phyloP scores from a whole-genome alignment of 2,797 vertebrate genomes.

The Neostethus bicornis region DNA sequence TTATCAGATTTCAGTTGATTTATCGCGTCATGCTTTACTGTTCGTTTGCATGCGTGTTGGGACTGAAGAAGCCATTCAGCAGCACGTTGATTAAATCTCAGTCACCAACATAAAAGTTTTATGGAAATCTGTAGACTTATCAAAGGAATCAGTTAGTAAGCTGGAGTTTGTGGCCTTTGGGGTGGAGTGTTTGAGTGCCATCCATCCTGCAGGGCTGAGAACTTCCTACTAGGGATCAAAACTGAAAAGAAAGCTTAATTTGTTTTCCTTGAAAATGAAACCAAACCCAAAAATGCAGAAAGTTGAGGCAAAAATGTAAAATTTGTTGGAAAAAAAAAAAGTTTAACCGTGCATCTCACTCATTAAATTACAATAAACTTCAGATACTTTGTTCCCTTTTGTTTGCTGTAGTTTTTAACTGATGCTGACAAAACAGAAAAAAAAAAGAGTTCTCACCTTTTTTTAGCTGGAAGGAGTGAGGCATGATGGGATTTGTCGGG shows the following conservation, averaged over 20 bases:
- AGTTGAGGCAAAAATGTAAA: too few relatives aligned
- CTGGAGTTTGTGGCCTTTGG: constrained; percentile 14
- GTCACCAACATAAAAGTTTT: constrained; percentile 8
- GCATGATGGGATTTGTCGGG: constrained; percentile 76
- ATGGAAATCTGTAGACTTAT: constrained; percentile 44
- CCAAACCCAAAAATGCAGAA: too few relatives aligned
- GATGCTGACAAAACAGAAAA: constrained; percentile 22
- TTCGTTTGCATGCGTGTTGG: constrained; percentile 48
- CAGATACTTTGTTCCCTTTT: neutral
- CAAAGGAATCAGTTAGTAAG: constrained; percentile 18
- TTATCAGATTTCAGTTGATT: constrained; percentile 70
- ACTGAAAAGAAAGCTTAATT: too few relatives aligned
- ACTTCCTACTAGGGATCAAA: neutral
- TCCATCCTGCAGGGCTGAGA: constrained; percentile 10
- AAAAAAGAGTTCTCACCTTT: constrained; percentile 71
- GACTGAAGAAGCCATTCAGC: constrained; percentile 14
- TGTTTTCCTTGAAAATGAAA: too few relatives aligned
- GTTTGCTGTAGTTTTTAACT: neutral
- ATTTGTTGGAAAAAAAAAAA: too few relatives aligned
- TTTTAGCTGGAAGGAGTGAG: constrained; percentile 79
- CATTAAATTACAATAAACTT: too few relatives aligned
- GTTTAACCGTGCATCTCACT: too few relatives aligned
- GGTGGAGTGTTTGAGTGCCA: constrained; percentile 7
- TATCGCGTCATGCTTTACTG: constrained; percentile 41
- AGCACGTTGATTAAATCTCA: constrained; percentile 40